These are phyloP conservation scores for Rhagologus leucostigma DNA, from an alignment of 2,113 vertebrate species.

Conservation along the genomic window DNA sequence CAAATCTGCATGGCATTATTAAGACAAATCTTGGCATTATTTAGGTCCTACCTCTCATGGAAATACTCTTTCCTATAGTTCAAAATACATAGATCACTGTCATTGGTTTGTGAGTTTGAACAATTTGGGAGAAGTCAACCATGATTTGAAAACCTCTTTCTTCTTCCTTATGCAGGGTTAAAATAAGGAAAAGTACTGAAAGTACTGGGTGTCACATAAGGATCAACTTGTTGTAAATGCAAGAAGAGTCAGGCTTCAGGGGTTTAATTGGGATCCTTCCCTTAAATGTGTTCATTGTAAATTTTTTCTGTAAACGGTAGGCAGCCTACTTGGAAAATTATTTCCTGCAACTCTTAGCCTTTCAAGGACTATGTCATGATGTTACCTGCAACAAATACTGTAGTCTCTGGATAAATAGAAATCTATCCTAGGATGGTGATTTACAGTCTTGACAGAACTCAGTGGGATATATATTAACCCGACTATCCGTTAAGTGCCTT, in stretches of 20 bases:
- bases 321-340: not conserved
- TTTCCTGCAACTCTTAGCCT: not conserved
- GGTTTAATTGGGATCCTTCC: not conserved
- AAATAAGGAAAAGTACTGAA: not conserved
- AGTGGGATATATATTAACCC: not conserved
- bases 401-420: not conserved
- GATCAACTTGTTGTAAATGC: not conserved
- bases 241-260: not conserved
- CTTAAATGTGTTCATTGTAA: not conserved
- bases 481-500: slow-evolving; percentile 1
- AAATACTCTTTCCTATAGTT: not conserved
- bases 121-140: not conserved
- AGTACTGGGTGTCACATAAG: not conserved
- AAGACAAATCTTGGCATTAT: not conserved
- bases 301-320: not conserved
- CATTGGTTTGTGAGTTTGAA: not conserved
- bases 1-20: not conserved
- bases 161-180: not conserved
- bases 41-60: not conserved
- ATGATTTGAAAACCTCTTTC: not conserved
- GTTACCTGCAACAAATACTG: not conserved
- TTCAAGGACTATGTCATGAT: not conserved
- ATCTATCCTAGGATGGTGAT: not conserved
- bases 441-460: slow-evolving; percentile 29
- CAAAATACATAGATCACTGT: not conserved